Evolutionary conservation across 2,888 invertebrate genomes (phyloP).

Genomic region (Drosophila mimetica): DNA sequence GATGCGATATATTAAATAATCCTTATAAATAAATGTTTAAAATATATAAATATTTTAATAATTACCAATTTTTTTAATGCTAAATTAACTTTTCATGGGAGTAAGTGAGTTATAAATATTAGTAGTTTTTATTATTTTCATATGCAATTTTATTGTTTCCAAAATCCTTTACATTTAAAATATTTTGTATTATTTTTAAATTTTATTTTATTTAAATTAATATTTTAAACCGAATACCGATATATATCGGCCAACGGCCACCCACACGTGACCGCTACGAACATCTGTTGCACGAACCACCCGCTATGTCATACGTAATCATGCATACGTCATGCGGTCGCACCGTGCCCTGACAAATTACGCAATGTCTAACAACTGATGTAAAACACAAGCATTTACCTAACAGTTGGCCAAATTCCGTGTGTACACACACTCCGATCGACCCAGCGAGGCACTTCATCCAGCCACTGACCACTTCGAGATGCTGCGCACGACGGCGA

Average conservation of each 20-base stretch:
- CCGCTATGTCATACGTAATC: slow-evolving; percentile 22
- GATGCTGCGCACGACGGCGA: slow-evolving; percentile 61
- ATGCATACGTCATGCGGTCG: slow-evolving; percentile 51
- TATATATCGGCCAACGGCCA: neutral
- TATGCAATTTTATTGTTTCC: too few species aligned
- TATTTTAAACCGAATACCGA: neutral
- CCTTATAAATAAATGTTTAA: neutral
- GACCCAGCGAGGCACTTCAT: slow-evolving; percentile 22
- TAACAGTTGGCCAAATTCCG: slow-evolving; percentile 28
- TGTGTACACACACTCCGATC: slow-evolving; percentile 30
- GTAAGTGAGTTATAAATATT: too few species aligned
- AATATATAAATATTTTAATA: too few species aligned
- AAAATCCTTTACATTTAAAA: too few species aligned
- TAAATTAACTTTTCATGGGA: too few species aligned
- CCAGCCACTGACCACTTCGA: slow-evolving; percentile 12
- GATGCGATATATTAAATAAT: slow-evolving; percentile 3
- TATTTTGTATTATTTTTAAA: neutral
- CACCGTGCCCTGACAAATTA: slow-evolving; percentile 61
- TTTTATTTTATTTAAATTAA: neutral
- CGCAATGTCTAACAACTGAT: slow-evolving; percentile 55
- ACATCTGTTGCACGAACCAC: slow-evolving; percentile 34
- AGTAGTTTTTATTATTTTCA: too few species aligned
- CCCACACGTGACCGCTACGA: neutral
- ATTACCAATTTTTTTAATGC: too few species aligned
- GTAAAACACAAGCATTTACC: slow-evolving; percentile 41